Percentiles rank a stretch among this genome's conserved stretches.
Conservation (phyloP, 2,888 invertebrate species). For the Diploptera punctata region DNA sequence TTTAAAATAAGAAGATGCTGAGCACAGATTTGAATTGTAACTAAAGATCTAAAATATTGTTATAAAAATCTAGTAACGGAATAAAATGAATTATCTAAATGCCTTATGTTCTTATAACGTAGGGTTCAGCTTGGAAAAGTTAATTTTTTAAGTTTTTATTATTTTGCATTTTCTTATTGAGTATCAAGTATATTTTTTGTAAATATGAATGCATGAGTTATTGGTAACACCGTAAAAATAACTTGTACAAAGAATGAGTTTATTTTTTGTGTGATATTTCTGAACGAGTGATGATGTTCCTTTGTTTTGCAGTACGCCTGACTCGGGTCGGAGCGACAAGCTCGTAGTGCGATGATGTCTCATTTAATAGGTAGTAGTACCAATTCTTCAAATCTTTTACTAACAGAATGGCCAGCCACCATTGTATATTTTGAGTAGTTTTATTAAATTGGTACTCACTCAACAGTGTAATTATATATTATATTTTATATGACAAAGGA, state of each 20-base stretch:
- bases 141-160: not conserved
- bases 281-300: constrained; percentile 42
- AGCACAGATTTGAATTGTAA: too few species aligned
- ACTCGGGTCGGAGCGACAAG: constrained; percentile 86
- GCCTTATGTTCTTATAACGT: too few species aligned
- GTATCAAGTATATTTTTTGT: too few species aligned
- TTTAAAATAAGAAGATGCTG: too few species aligned
- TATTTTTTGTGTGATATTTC: constrained; percentile 30
- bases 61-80: too few species aligned
- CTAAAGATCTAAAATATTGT: too few species aligned
- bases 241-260: constrained; percentile 15
- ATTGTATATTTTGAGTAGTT: too few species aligned
- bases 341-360: constrained; percentile 67
- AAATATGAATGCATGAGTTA: constrained; percentile 28
- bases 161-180: constrained; percentile 4
- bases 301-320: constrained; percentile 85
- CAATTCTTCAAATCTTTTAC: constrained; percentile 26
- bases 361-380: constrained; percentile 47
- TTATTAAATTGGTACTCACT: too few species aligned
- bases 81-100: too few species aligned
- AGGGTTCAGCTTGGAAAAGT: too few species aligned
- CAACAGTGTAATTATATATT: too few species aligned
- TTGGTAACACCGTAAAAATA: constrained; percentile 18
- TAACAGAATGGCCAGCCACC: constrained; percentile 18
- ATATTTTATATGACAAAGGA: too few species aligned